Evolutionary conservation across 2,797 vertebrate species (phyloP).

Genomic region (Alauda arvensis): DNA sequence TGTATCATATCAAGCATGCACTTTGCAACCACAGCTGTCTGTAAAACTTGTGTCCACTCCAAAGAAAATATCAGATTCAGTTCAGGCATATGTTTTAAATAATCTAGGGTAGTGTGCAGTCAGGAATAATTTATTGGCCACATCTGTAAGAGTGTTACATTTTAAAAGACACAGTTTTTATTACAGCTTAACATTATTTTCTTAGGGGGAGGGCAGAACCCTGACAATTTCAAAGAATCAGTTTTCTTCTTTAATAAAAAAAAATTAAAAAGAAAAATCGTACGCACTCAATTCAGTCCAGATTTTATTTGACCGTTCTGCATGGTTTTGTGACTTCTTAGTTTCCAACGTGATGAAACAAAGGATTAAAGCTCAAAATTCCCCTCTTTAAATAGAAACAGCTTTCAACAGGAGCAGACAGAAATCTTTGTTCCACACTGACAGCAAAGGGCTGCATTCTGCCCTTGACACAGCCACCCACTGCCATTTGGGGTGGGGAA

Average conservation of each 20-base stretch:
- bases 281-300: slow-evolving; percentile 38
- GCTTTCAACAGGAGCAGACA: not conserved
- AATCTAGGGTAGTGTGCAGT: not conserved
- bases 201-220: not conserved
- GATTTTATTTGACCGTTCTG: slow-evolving; percentile 42
- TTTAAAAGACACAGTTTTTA: slow-evolving; percentile 50
- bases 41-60: slow-evolving; percentile 1
- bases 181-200: slow-evolving; percentile 47
- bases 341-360: slow-evolving; percentile 28
- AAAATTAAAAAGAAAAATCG: not conserved
- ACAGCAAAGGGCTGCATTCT: not conserved
- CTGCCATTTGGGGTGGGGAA: not conserved
- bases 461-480: not conserved
- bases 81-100: slow-evolving; percentile 57
- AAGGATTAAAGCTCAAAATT: slow-evolving; percentile 18
- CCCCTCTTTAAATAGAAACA: not conserved
- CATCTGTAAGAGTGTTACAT: slow-evolving; percentile 33
- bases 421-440: not conserved
- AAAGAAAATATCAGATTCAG: slow-evolving; percentile 36
- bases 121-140: slow-evolving; percentile 50
- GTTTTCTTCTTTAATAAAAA: not conserved
- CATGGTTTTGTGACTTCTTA: not conserved
- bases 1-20: not conserved
- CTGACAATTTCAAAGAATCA: slow-evolving; percentile 21
- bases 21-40: not conserved